Percentiles rank a stretch among this genome's conserved stretches.
Evolutionary conservation across 2,888 invertebrate species (phyloP).

Genomic region (Laothoe populi): DNA sequence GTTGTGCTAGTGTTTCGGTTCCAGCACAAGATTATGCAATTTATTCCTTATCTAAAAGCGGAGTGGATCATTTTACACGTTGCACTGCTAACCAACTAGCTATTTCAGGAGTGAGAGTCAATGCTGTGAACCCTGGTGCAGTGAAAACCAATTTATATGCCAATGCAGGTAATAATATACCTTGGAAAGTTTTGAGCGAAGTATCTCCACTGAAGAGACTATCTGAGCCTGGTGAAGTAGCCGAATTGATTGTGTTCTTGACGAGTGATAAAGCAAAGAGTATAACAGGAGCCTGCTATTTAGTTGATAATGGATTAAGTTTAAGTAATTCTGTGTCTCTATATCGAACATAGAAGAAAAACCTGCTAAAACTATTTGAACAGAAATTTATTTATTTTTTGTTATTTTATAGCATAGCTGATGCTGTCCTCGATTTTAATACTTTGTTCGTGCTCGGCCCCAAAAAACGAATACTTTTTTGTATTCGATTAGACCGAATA

Average conservation of each 20-base stretch:
- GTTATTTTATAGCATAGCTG: too few relatives aligned
- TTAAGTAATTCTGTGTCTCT: background rate
- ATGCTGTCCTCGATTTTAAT: too few relatives aligned
- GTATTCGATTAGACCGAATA: too few relatives aligned
- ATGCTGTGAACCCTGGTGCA: background rate
- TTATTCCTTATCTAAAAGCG: background rate
- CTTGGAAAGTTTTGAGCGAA: slow-evolving; percentile 26
- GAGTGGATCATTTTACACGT: background rate
- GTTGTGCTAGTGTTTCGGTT: background rate
- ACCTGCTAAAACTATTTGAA: too few relatives aligned
- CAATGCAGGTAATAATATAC: background rate
- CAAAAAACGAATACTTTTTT: too few relatives aligned
- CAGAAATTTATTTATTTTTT: too few relatives aligned
- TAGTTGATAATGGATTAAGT: slow-evolving; percentile 17
- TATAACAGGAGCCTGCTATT: slow-evolving; percentile 30
- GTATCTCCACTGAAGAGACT: slow-evolving; percentile 31
- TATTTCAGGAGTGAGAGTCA: background rate
- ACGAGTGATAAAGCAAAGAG: slow-evolving; percentile 32
- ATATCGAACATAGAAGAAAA: too few relatives aligned
- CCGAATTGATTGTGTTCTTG: slow-evolving; percentile 32
- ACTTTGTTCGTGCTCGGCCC: too few relatives aligned
- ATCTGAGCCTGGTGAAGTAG: slow-evolving; percentile 34
- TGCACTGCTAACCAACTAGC: background rate
- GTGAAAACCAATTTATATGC: background rate
- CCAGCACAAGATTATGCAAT: background rate